Base-by-base conservation (phyloP, 2,888 invertebrate genomes). In the Seira ritae region DNA sequence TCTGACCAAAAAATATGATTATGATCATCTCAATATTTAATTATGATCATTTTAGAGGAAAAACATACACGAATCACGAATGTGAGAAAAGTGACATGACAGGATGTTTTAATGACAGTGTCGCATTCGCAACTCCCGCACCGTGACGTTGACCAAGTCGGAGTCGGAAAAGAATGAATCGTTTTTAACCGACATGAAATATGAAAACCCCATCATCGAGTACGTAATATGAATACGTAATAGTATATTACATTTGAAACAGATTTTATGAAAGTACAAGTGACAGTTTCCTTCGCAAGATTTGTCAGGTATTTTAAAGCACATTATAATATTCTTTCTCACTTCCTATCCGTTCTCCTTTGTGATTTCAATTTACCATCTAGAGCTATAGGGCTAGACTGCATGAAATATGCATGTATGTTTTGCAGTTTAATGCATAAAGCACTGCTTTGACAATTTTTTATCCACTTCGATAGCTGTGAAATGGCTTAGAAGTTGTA, bases 331-430 rank as follows among this genome's bases (percentile, higher is more conserved):
- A n/a, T 50, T 50, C 50, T 50, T 15, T 50, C 50, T 15, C 50
- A 50, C 50, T 50, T 50, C 50, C 50, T 50, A 3, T 50, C 50
- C 17, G 50, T 50, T 50, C 50, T 50, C 50, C 50, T 50, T 50
- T 15, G 12, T 50, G 50, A 50, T 50, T 50, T 1, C 31, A 31
- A 31, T 31, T 31, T 31, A 31, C 8, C 8, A 31, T 8, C 31
- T 31, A 8, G 31, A 8, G 2, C 31, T 31, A 8, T 31, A 8
- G 31, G 31, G 8, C 31, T 31, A 31, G 31, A 31, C 31, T 31
- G 8, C 3, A 31, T 8, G 2, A 4, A 4, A 31, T 2, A 31
- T 31, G 31, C 3, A 4, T 4, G 8, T 4, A 31, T 31, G 31
- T 31, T 31, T 31, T 31, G 2, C 31, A 8, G 3, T 31, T 8